phyloP scores from a whole-genome alignment of 2,113 vertebrate genomes.

The Thomomys bottae region DNA sequence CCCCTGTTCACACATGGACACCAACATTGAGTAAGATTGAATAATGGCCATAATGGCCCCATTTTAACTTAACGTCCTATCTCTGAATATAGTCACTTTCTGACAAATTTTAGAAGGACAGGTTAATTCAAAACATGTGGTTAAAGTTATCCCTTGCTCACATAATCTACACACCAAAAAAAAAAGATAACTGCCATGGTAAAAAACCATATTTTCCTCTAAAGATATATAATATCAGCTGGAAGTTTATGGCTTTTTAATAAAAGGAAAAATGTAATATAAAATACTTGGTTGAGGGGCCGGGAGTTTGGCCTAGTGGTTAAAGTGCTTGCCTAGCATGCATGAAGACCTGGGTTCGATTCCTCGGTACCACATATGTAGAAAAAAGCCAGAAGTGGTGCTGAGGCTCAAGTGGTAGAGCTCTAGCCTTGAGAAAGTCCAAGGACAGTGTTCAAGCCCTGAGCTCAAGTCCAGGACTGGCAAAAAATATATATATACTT shows the following conservation, averaged over 20 bases:
- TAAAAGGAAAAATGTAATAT: background rate
- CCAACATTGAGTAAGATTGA: background rate
- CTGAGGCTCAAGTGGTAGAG: no score
- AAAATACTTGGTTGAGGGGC: background rate
- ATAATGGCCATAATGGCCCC: background rate
- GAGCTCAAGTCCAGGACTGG: no score
- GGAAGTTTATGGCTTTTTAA: background rate
- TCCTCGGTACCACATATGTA: no score
- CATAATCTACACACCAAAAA: background rate
- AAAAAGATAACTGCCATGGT: background rate
- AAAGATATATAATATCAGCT: background rate
- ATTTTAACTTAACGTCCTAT: background rate
- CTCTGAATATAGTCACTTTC: background rate
- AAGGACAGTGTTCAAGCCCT: no score
- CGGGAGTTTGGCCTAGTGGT: no score
- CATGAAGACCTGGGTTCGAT: no score
- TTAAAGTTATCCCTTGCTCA: background rate
- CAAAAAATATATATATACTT: no score
- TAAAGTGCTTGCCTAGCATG: no score
- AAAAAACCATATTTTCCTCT: background rate
- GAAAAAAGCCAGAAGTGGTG: no score
- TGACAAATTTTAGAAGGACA: background rate
- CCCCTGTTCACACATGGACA: background rate
- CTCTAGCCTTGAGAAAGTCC: no score
- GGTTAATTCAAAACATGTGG: background rate